These are phyloP conservation scores for Apostichopus californicus DNA, from an alignment of 35 echinoderm and acorn worm genomes.

Conservation along the genomic window DNA sequence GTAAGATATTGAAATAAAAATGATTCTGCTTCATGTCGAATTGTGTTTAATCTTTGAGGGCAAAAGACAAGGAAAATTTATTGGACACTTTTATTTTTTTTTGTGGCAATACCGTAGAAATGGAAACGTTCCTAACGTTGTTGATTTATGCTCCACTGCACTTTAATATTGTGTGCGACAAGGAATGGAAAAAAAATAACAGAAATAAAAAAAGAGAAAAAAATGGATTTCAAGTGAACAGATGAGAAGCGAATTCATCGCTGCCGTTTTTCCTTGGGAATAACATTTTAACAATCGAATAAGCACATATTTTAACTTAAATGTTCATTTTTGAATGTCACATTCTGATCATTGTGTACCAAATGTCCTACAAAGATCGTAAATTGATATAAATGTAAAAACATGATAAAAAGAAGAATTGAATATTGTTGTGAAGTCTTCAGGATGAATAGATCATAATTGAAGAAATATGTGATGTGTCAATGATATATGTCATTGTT, in stretches of 20 bases:
- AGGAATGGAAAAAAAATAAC: not conserved
- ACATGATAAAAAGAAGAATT: no score
- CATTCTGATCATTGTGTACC: not conserved
- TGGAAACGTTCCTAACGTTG: no score
- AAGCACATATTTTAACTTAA: not conserved
- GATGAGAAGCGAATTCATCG: not conserved
- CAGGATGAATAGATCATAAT: no score
- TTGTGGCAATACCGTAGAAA: no score
- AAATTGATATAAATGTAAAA: not conserved
- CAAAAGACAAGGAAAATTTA: not conserved
- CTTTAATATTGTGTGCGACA: not conserved
- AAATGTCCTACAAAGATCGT: not conserved
- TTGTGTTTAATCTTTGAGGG: not conserved
- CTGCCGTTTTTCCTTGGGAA: not conserved
- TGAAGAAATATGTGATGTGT: no score
- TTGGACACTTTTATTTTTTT: not conserved
- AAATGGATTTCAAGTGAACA: not conserved
- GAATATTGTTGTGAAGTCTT: no score
- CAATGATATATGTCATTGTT: no score
- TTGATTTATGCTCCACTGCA: not conserved
- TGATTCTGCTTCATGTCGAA: no score
- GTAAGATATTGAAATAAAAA: not conserved
- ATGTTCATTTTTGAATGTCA: not conserved
- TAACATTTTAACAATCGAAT: not conserved
- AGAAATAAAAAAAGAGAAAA: not conserved